phyloP scores from a whole-genome alignment of 2,888 invertebrate genomes.

The Xestobium rufovillosum region DNA sequence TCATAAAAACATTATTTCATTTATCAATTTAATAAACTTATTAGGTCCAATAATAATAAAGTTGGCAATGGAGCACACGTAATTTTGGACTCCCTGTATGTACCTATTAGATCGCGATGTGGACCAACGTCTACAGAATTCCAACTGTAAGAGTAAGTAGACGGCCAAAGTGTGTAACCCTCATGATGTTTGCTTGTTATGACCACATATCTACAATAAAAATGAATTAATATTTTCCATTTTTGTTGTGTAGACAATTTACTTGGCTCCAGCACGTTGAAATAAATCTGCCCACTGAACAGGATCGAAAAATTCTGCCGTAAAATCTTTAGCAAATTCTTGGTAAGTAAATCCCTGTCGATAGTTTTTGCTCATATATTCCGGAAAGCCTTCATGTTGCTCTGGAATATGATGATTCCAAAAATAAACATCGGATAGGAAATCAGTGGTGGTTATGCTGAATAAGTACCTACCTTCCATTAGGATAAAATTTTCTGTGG shows the following conservation, averaged over 20 bases:
- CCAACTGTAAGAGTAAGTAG: slow-evolving; percentile 73
- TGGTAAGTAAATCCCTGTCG: slow-evolving; percentile 79
- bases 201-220: slow-evolving; percentile 63
- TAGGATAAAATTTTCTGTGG: no score
- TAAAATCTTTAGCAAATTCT: slow-evolving; percentile 80
- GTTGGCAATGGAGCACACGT: no score
- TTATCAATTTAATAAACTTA: no score
- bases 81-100: no score
- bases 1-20: no score
- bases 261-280: slow-evolving; percentile 75
- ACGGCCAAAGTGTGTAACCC: slow-evolving; percentile 77
- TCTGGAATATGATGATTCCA: no score
- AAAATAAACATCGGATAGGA: no score
- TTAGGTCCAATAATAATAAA: no score
- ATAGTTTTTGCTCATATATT: slow-evolving; percentile 77
- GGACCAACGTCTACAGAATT: slow-evolving; percentile 74
- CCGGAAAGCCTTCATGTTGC: no score
- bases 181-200: slow-evolving; percentile 83
- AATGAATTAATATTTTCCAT: neutral
- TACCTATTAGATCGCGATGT: slow-evolving; percentile 65
- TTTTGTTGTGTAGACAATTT: no score
- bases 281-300: slow-evolving; percentile 75
- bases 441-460: no score
- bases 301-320: slow-evolving; percentile 79
- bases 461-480: no score